Conservation (phyloP, 2,797 vertebrate genomes). For the Acipenser transmontanus region DNA sequence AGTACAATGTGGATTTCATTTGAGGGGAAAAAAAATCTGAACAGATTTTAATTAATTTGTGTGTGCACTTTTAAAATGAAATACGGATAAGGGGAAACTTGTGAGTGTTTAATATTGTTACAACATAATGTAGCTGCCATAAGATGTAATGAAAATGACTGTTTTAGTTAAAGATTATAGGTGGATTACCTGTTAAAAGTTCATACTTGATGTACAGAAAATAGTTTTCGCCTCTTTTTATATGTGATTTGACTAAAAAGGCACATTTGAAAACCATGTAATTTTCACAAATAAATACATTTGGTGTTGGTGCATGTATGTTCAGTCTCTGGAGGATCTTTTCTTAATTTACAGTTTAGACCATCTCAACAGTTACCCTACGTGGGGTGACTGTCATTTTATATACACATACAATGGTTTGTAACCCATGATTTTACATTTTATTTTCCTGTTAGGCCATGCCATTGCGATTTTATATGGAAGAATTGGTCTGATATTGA, state of each 20-base stretch:
- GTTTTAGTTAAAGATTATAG: neutral
- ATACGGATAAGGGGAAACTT: neutral
- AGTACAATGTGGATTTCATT: too few relatives aligned
- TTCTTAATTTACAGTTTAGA: too few relatives aligned
- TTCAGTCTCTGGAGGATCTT: too few relatives aligned
- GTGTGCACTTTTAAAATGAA: neutral
- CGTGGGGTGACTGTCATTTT: too few relatives aligned
- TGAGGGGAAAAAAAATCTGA: neutral
- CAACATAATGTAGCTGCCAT: neutral
- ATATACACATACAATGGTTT: too few relatives aligned
- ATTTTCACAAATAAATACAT: neutral
- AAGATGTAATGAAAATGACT: neutral
- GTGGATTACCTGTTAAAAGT: neutral
- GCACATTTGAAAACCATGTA: neutral
- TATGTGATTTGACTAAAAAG: neutral
- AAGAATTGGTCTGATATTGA: too few relatives aligned
- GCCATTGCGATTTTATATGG: too few relatives aligned
- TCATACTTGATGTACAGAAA: constrained; percentile 3
- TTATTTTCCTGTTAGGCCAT: too few relatives aligned
- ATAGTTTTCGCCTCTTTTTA: neutral
- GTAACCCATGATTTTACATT: too few relatives aligned
- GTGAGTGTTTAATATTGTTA: neutral
- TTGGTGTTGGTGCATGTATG: neutral
- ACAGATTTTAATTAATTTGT: neutral
- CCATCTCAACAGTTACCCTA: too few relatives aligned